A percentile compares a stretch with the other conserved stretches of the same genome.
phyloP scores from a whole-genome alignment of 92 coral and sea anemone genomes.

The Diadumene lineata region DNA sequence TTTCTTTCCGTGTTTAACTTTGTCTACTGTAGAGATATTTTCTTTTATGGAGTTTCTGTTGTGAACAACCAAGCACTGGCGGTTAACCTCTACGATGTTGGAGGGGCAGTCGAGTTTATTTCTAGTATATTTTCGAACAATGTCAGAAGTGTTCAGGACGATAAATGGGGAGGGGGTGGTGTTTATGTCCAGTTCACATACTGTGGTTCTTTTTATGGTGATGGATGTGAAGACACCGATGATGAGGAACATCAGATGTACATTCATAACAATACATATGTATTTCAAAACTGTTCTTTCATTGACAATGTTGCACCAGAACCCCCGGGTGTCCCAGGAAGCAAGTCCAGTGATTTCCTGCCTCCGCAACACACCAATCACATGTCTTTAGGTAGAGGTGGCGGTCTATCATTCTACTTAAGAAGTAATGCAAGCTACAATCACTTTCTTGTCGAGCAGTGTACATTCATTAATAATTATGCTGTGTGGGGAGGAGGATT shows the following conservation, averaged over 20 bases:
- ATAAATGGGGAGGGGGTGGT: constrained; percentile 66
- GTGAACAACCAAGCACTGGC: constrained; percentile 43
- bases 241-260: constrained; percentile 45
- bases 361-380: constrained; percentile 42
- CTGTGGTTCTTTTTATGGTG: constrained; percentile 46
- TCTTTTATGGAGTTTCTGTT: constrained; percentile 25
- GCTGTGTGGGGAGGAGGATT: constrained; percentile 61
- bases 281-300: constrained; percentile 27
- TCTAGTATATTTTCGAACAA: constrained; percentile 25
- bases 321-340: constrained; percentile 35
- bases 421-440: constrained; percentile 51
- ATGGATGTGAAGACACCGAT: constrained; percentile 35
- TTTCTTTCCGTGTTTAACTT: constrained; percentile 37
- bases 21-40: constrained; percentile 47
- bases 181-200: constrained; percentile 63
- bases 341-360: constrained; percentile 36
- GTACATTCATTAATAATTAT: constrained; percentile 30
- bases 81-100: constrained; percentile 49
- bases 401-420: constrained; percentile 47
- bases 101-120: constrained; percentile 30
- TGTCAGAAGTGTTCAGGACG: constrained; percentile 7
- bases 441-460: constrained; percentile 23
- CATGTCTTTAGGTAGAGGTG: constrained; percentile 57
- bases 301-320: constrained; percentile 36
- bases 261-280: constrained; percentile 34